Evolutionary conservation across 2,113 vertebrate species (phyloP), one percentile per base, ranked within the genome.

Genomic region (Leptocoma aspasia): DNA sequence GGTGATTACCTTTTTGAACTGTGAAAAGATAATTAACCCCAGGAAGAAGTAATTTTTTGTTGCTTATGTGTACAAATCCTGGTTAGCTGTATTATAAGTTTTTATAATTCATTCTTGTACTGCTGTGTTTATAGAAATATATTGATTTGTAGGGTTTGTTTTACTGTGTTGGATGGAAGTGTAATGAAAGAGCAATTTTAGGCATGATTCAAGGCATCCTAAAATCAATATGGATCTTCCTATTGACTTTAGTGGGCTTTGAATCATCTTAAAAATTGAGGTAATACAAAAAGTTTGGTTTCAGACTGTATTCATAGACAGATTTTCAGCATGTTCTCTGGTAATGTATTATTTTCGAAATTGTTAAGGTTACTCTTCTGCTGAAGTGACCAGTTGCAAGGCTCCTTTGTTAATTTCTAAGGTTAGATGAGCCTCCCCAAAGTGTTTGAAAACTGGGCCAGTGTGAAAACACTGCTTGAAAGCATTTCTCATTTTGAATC

Each of bases 141-240:
- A 95, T 94, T 85, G 83, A 95, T 97, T 91, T 94, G 72, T 82
- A 84, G 28, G 65, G 64, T 94, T 95, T 92, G 53, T 94, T 96
- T 94, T 86, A 92, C 77, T 64, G 61, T 53, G 41, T 69, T 95
- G 54, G 69, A 72, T 85, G 89, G 77, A 92, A 87, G 61, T 79
- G 13, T 91, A 91, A 95, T 79, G 83, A 93, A 97, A 89, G 49
- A 75, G 53, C 49, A 91, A 56, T 89, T 94, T 94, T 60, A 78
- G 41, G n/a, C 44, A 89, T 92, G 80, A 95, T 89, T 92, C 86
- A 94, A 92, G 95, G 61, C 69, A 61, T 92, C 84, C 69, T 89
- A 89, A 92, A 92, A 87, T 92, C 89, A 91, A 91, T 89, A 41
- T 60, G 61, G 65, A 91, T 89, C 72, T 89, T 96, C 90, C 53